These are phyloP conservation scores for Tipula helvola DNA, from an alignment of 2,888 invertebrate species.

Conservation along the genomic window DNA sequence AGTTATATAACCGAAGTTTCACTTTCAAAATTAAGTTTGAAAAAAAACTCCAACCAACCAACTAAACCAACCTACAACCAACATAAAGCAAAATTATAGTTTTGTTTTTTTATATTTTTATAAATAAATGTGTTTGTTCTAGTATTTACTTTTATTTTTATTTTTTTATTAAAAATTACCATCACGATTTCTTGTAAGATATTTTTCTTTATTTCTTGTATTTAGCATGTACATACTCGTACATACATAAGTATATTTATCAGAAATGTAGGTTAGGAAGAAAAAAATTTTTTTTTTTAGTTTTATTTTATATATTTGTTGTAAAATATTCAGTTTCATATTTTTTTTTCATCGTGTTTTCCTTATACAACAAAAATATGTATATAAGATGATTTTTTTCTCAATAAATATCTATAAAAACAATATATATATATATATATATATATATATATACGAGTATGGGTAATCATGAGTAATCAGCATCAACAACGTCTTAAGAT, in stretches of 20 bases:
- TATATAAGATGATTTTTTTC: background rate
- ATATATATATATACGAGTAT: background rate
- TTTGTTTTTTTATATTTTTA: background rate
- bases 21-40: background rate
- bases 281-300: background rate
- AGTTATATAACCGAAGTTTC: conserved; percentile 4
- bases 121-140: conserved; percentile 4
- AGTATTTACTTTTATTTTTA: background rate
- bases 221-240: background rate
- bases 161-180: background rate
- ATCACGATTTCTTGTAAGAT: background rate
- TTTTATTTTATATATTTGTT: background rate
- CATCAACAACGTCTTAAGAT: background rate
- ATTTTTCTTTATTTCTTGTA: background rate
- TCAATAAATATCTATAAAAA: background rate
- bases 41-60: background rate
- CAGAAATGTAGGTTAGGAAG: background rate
- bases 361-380: background rate
- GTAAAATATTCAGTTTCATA: background rate
- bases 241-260: background rate
- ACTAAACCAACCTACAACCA: background rate
- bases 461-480: background rate
- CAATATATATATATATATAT: too few species aligned
- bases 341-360: background rate
- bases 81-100: conserved; percentile 4